Evolutionary conservation across 2,888 invertebrate genomes (phyloP), one percentile per base, ranked within the genome.

Genomic region (Ormyrus thymus): DNA sequence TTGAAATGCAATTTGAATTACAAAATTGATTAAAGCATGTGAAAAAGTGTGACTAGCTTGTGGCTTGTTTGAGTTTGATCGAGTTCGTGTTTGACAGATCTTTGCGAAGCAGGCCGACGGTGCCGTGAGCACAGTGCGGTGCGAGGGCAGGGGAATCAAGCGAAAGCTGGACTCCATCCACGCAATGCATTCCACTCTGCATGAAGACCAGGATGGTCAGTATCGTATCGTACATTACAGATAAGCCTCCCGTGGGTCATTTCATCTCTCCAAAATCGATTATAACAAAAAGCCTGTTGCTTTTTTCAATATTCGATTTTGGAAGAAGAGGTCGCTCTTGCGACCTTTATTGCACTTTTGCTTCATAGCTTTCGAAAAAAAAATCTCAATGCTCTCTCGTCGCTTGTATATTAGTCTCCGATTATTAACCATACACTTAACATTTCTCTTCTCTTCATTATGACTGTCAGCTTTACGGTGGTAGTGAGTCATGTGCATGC

Each of bases 181-280:
- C 86, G 87, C 89, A 87, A 89, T 90, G 89, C 89, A 90, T 87
- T 89, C 90, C 85, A 89, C 89, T 83, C 89, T 89, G 90, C 90
- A 89, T 89, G 90, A 89, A 89, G 89, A 90, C 90, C 89, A 90
- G 87, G 89, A 89, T 89, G 90, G 90, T 90, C 89, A 90, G 90
- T 90, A 90, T 89, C 76, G 87, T 88, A 86, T 85, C 86, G 88
- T 88, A 87, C 85, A 85, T 75, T 78, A 75, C 59, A 78, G 48
- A 75, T 66, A 77, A 74, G 73, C 70, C 73, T 62, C 74, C 48
- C 71, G 70, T 70, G 70, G 77, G 64, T 78, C 58, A 75, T 45
- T n/a, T 69, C 51, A 53, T 74, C 64, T 76, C 55, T 76, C 45
- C 76, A 72, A 76, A 75, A 78, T 69, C 53, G 45, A 76, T 53